These are phyloP conservation scores for Paracyprichromis sp. DNA, from an alignment of 2,113 vertebrate genomes.

Conservation along the genomic window DNA sequence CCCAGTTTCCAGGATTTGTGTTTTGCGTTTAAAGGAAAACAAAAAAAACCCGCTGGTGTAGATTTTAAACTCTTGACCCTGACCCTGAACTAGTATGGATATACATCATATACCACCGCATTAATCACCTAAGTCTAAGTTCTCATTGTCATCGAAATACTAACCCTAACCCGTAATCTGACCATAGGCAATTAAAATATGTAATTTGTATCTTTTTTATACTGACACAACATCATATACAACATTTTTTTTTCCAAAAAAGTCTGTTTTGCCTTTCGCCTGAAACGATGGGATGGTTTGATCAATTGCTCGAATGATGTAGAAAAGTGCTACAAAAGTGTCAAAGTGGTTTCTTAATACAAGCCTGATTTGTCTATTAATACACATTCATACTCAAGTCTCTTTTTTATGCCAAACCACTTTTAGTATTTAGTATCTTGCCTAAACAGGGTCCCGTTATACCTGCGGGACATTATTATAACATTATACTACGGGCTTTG, in stretches of 20 bases:
- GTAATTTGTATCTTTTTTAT: background rate
- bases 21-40: background rate
- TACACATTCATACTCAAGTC: background rate
- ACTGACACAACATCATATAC: background rate
- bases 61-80: background rate
- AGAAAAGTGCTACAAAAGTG: background rate
- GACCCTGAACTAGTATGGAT: background rate
- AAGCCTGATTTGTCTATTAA: background rate
- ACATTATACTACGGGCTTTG: background rate
- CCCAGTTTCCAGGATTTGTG: background rate
- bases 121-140: background rate
- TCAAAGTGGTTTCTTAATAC: background rate
- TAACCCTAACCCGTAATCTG: background rate
- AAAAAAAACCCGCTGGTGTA: background rate
- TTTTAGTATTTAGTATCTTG: background rate
- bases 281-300: background rate
- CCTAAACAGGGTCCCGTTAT: rapidly evolving
- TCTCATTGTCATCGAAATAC: rapidly evolving
- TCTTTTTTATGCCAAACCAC: background rate
- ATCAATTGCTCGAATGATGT: rapidly evolving
- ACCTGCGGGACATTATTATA: background rate
- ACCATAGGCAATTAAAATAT: background rate
- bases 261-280: background rate
- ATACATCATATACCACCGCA: background rate
- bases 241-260: rapidly evolving